Base-by-base conservation (phyloP, 2,113 vertebrate genomes). In the Gavia stellata region DNA sequence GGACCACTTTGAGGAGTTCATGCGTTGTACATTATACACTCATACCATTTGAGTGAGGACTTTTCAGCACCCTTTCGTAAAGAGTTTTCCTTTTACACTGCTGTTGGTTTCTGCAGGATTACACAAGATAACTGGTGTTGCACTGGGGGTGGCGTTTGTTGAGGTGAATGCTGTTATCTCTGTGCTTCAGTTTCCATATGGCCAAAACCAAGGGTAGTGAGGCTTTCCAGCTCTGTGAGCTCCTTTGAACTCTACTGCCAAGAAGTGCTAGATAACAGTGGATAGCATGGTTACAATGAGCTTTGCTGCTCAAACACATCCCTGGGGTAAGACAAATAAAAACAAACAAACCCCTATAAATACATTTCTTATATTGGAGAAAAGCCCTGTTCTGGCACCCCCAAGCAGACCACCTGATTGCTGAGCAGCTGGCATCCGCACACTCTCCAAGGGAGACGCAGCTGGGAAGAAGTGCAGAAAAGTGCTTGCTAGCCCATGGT, bases 191-290 rank as follows among this genome's bases (percentile, higher is more conserved):
- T 82, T 88, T 92, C 66, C 66, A 77, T 65, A 52, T 1, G 1
- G 38, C 33, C 34, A 71, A 91, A 92, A 67, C 7, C 40, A 75
- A 65, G 29, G 26, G 16, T 29, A 92, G 40, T 14, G 71, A 90
- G 62, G 16, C 45, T 92, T 94, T 90, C 82, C 86, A 88, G 72
- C n/a, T 80, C 67, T 49, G 40, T 36, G 63, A 88, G 42, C 0
- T 81, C 25, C 71, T 95, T 93, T 96, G 92, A 94, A 96, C 66
- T 86, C 40, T 31, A 36, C 66, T 83, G 91, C 92, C 94, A 96
- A 88, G 25, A 90, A 86, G 50, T 72, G 26, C 58, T 77, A 88
- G 75, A 82, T 93, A 86, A 73, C n/a, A 49, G 58, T 40, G 81
- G 52, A 73, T 50, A 94, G 47, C 33, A 74, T 1, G 7, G 44